Evolutionary conservation across 2,888 invertebrate genomes (phyloP).

Genomic region (Philhelius pedissequus): DNA sequence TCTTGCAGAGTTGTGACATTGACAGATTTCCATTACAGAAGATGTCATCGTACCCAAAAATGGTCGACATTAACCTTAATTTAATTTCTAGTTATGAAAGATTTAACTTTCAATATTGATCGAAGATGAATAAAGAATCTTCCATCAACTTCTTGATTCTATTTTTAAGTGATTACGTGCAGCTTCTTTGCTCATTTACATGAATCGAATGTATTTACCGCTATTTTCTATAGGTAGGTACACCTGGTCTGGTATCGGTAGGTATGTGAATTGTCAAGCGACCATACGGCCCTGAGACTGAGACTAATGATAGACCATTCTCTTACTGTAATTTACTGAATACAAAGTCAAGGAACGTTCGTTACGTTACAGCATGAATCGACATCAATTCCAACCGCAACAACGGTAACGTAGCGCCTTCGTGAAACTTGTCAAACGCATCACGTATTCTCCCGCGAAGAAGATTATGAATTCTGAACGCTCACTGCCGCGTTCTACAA

Average conservation of each 20-base stretch:
- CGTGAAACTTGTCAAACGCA: slow-evolving; percentile 54
- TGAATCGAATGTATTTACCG: slow-evolving; percentile 54
- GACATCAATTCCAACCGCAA: slow-evolving; percentile 17
- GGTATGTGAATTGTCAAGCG: not conserved
- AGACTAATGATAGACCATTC: slow-evolving; percentile 15
- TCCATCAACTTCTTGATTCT: slow-evolving; percentile 6
- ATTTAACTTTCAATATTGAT: not conserved
- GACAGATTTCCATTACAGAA: not conserved
- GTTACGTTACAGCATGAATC: not conserved
- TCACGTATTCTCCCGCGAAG: slow-evolving; percentile 54
- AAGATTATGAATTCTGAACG: slow-evolving; percentile 62
- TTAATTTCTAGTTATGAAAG: not conserved
- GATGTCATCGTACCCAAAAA: not conserved
- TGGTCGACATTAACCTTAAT: not conserved
- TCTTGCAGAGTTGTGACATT: not conserved
- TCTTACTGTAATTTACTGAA: not conserved
- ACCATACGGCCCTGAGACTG: slow-evolving; percentile 28
- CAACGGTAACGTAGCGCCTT: slow-evolving; percentile 45
- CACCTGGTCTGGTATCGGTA: too few relatives aligned
- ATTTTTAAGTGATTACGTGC: slow-evolving; percentile 53
- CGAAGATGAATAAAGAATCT: not conserved
- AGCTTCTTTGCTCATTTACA: slow-evolving; percentile 56
- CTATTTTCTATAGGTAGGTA: slow-evolving; percentile 34
- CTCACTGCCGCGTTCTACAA: slow-evolving; percentile 38
- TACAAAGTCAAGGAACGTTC: slow-evolving; percentile 34